Percentiles rank a stretch among this genome's conserved stretches.
Evolutionary conservation across 2,888 invertebrate genomes (phyloP).

Genomic region (Dryococelus australis): DNA sequence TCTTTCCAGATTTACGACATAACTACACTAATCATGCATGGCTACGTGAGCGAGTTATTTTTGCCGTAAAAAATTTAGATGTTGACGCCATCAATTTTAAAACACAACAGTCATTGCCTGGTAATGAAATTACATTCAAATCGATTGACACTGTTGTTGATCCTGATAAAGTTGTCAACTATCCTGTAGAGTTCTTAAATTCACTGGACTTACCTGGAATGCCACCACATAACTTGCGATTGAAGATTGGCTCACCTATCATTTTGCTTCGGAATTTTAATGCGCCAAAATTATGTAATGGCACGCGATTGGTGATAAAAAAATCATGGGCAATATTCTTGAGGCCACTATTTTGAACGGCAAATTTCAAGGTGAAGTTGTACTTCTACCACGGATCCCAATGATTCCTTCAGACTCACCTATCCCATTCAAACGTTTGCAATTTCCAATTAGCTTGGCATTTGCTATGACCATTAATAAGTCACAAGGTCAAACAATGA

Average conservation of each 20-base stretch:
- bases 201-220: no score
- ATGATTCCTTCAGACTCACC: conserved; percentile 46
- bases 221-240: no score
- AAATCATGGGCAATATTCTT: conserved; percentile 46
- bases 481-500: conserved; percentile 47
- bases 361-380: conserved; percentile 39
- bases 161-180: no score
- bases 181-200: no score
- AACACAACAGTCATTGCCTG: no score
- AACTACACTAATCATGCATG: conserved; percentile 51
- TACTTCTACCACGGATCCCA: conserved; percentile 48
- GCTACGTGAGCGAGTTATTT: conserved; percentile 41
- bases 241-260: no score
- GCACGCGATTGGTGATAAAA: conserved; percentile 37
- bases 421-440: conserved; percentile 45
- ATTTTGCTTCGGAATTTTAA: no score
- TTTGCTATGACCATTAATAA: conserved; percentile 43
- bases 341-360: conserved; percentile 50
- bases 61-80: no score
- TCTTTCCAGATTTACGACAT: conserved; percentile 38
- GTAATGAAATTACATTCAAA: no score
- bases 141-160: no score
- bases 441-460: conserved; percentile 35
- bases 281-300: no score
- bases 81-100: no score